Evolutionary conservation across 1,140 invertebrate species (phyloP).

Genomic region (Zaprionus ghesquierei): DNA sequence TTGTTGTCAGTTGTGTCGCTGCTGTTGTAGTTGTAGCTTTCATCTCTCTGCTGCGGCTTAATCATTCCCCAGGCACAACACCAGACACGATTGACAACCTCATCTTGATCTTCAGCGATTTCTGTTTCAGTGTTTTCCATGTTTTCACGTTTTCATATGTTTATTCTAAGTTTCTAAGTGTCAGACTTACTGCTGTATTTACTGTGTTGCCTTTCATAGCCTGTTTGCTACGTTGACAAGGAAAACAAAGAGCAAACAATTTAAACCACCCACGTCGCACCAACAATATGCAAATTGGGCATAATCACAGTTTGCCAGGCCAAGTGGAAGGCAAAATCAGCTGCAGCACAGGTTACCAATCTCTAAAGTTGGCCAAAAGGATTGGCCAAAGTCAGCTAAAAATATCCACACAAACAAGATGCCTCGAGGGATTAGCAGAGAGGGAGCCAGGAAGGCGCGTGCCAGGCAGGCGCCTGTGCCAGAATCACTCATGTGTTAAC

Average conservation of each 20-base stretch:
- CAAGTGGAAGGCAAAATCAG: conserved; percentile 1
- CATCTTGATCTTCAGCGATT: background rate
- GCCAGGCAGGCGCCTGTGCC: conserved; percentile 10
- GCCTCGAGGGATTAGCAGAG: background rate
- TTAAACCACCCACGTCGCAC: background rate
- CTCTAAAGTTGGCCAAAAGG: conserved; percentile 18
- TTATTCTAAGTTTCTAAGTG: background rate
- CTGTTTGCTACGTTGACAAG: background rate
- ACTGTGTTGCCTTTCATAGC: background rate
- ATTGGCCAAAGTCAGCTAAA: conserved; percentile 26
- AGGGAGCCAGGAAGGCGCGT: background rate
- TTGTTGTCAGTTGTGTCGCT: background rate
- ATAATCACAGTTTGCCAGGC: conserved; percentile 21
- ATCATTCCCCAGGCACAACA: conserved; percentile 31
- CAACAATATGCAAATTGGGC: conserved; percentile 23
- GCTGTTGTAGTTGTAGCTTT: background rate
- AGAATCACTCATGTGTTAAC: conserved; percentile 22
- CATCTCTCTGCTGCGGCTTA: too few relatives aligned
- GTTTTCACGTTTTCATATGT: background rate
- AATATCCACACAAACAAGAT: conserved; percentile 10
- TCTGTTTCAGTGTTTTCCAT: conserved; percentile 7
- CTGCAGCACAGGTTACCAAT: conserved; percentile 14
- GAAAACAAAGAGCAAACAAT: background rate
- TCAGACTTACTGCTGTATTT: background rate
- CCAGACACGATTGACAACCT: conserved; percentile 5